Evolutionary conservation across 23 tunicate genomes (phyloP).

Genomic region (Phallusia fumigata): DNA sequence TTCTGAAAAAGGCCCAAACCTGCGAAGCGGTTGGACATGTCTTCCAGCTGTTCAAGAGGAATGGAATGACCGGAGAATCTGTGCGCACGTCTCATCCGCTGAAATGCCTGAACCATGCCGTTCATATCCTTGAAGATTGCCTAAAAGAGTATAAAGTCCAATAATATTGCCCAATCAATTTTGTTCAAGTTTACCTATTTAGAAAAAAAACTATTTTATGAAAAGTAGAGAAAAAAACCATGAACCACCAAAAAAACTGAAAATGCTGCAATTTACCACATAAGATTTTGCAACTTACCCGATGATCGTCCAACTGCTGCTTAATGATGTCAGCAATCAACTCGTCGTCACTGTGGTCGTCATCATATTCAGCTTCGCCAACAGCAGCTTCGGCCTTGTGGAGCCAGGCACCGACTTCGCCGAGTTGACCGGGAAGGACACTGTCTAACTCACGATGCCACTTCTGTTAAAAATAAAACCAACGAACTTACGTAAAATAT

Average conservation of each 20-base stretch:
- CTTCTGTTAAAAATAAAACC: background rate
- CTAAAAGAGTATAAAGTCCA: constrained; percentile 20
- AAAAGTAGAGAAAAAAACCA: background rate
- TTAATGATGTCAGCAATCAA: constrained; percentile 35
- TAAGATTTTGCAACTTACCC: constrained; percentile 25
- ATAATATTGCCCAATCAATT: background rate
- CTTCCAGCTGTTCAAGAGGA: constrained; percentile 86
- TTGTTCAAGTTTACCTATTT: too few relatives aligned
- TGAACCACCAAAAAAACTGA: too few relatives aligned
- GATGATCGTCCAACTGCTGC: constrained; percentile 49
- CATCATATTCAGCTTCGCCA: constrained; percentile 15
- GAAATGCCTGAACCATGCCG: constrained; percentile 57
- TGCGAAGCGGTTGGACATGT: constrained; percentile 61
- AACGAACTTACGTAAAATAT: too few relatives aligned
- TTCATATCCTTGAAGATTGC: constrained; percentile 74
- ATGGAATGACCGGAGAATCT: constrained; percentile 69
- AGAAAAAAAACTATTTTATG: background rate
- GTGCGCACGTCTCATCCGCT: constrained; percentile 46
- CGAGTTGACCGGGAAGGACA: constrained; percentile 84
- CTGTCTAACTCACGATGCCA: constrained; percentile 91
- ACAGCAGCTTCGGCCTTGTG: constrained; percentile 72
- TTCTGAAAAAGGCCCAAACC: constrained; percentile 50
- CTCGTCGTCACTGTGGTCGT: constrained; percentile 48
- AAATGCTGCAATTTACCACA: too few relatives aligned
- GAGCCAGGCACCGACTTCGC: constrained; percentile 74